Percentiles rank a stretch among this genome's conserved stretches.
These are phyloP conservation scores for Pipistrellus nathusii DNA, from an alignment of 2,797 vertebrate species.

Conservation along the genomic window DNA sequence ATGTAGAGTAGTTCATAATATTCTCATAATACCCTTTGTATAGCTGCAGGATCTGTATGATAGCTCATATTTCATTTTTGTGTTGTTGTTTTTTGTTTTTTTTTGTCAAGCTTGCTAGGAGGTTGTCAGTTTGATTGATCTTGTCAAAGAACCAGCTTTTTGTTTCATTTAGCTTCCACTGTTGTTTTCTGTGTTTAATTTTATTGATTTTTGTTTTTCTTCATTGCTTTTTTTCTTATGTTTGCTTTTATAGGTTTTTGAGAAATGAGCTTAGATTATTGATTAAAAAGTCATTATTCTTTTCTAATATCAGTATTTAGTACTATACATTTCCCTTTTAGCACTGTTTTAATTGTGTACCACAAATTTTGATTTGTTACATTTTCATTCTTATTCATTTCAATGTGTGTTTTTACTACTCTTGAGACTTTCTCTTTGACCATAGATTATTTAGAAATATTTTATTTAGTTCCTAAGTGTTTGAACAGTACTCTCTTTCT, in stretches of 20 bases:
- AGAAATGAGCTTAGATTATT: constrained; percentile 17
- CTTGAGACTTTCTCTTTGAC: constrained; percentile 3
- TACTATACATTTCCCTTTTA: neutral
- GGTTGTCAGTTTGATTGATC: neutral
- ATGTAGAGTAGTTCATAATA: neutral
- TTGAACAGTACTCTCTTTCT: neutral
- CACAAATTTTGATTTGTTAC: neutral
- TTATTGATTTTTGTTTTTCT: constrained; percentile 22
- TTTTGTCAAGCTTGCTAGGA: neutral
- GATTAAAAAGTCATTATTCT: constrained; percentile 35
- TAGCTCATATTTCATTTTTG: neutral
- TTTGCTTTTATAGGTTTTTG: constrained; percentile 16
- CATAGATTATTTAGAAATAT: constrained; percentile 39
- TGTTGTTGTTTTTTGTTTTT: neutral
- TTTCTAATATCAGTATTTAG: neutral
- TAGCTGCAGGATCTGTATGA: neutral
- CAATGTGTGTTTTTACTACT: neutral
- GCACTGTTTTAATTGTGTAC: neutral
- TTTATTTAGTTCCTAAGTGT: neutral
- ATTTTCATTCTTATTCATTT: constrained; percentile 14
- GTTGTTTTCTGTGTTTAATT: neutral
- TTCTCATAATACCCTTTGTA: neutral
- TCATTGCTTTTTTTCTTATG: neutral
- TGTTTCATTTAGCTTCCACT: constrained; percentile 13
- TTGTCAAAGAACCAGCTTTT: constrained; percentile 1